Percentiles rank a stretch among this genome's conserved stretches.
Conservation (phyloP, 2,113 vertebrate species). For the Donacobius atricapilla region DNA sequence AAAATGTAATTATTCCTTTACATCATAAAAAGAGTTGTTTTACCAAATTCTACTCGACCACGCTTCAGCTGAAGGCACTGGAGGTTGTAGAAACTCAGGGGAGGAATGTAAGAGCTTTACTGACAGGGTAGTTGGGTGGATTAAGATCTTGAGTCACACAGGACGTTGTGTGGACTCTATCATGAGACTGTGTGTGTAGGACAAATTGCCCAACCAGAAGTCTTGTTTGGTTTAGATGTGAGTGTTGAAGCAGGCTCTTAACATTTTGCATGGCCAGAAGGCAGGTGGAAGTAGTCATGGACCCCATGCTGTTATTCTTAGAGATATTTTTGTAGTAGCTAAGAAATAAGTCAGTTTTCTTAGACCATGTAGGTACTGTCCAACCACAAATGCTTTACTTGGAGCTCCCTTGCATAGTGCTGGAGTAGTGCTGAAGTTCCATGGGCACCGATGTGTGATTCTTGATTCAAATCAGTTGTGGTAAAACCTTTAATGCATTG, state of each 20-base stretch:
- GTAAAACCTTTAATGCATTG: background rate
- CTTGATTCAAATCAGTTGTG: background rate
- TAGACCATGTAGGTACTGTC: background rate
- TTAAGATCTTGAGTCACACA: background rate
- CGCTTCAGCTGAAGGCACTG: fast-evolving
- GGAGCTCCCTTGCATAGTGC: fast-evolving
- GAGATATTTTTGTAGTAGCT: background rate
- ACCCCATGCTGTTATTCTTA: background rate
- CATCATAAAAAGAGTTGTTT: background rate
- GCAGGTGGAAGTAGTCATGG: background rate
- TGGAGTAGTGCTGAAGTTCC: background rate
- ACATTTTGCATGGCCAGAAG: background rate
- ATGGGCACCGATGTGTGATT: background rate
- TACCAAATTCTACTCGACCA: background rate
- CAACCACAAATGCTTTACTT: background rate
- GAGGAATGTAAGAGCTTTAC: background rate
- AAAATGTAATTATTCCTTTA: background rate
- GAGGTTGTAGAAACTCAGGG: background rate
- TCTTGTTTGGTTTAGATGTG: background rate
- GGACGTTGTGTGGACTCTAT: background rate
- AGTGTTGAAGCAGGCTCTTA: background rate
- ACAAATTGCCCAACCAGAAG: background rate
- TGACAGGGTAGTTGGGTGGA: fast-evolving
- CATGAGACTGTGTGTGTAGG: background rate
- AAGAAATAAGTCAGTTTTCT: background rate